These are phyloP conservation scores for Notarius quadriscutis DNA, from an alignment of 2,113 vertebrate genomes.

Conservation along the genomic window DNA sequence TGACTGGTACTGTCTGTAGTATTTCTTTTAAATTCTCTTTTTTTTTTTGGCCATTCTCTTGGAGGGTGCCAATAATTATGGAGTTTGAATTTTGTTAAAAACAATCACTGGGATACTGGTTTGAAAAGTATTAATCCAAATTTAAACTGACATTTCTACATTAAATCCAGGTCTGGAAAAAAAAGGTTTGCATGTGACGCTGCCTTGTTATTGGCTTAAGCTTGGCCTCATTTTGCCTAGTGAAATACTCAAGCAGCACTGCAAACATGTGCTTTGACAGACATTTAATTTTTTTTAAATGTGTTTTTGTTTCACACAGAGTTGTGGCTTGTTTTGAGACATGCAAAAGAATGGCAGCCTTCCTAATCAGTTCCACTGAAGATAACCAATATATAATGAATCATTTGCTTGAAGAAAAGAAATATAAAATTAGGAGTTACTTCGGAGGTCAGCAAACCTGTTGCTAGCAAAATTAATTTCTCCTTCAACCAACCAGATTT, in stretches of 20 bases:
- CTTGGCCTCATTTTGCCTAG: neutral
- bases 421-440: neutral
- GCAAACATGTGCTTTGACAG: neutral
- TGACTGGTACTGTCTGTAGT: too few species aligned
- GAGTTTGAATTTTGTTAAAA: neutral
- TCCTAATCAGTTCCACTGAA: neutral
- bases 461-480: too few species aligned
- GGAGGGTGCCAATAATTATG: neutral
- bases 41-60: neutral
- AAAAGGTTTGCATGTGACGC: neutral
- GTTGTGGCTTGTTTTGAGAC: conserved; percentile 10
- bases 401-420: neutral
- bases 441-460: neutral
- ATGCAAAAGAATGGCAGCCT: neutral
- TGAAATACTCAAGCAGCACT: neutral
- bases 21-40: neutral
- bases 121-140: neutral
- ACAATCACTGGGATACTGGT: neutral
- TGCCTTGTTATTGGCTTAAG: conserved; percentile 12
- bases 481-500: too few species aligned
- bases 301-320: neutral
- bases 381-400: neutral
- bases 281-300: conserved; percentile 29
- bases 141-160: neutral
- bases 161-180: neutral